Evolutionary conservation across 2,797 vertebrate genomes (phyloP).

Genomic region (Austrolebias charrua): DNA sequence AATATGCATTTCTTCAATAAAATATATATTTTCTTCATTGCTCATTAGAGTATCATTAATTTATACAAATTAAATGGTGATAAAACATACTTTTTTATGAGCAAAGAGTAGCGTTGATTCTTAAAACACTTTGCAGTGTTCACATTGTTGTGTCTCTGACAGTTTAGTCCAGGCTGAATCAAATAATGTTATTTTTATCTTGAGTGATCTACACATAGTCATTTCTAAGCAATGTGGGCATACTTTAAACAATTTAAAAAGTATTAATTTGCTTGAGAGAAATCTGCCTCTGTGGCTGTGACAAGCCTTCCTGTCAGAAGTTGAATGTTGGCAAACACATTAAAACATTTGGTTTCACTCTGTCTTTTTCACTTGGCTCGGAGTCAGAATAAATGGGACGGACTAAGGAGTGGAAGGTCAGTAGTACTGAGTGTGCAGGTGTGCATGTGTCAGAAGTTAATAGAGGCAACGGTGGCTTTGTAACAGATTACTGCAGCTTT

Average conservation of each 20-base stretch:
- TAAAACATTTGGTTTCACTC: slow-evolving; percentile 40
- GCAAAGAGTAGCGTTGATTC: no score
- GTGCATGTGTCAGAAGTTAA: slow-evolving; percentile 78
- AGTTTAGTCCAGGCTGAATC: slow-evolving; percentile 44
- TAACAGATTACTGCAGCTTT: slow-evolving; percentile 81
- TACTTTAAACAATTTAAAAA: neutral
- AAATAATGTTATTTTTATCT: slow-evolving; percentile 23
- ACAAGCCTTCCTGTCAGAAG: slow-evolving; percentile 2
- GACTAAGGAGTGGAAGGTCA: slow-evolving; percentile 65
- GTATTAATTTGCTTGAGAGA: neutral
- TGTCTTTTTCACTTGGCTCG: slow-evolving; percentile 24
- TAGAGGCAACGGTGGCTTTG: slow-evolving; percentile 73
- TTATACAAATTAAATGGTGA: no score
- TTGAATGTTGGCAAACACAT: slow-evolving; percentile 19
- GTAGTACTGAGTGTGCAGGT: slow-evolving; percentile 64
- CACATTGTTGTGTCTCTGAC: slow-evolving; percentile 27
- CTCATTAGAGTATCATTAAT: no score
- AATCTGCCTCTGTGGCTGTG: neutral
- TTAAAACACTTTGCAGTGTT: slow-evolving; percentile 1
- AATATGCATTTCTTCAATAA: no score
- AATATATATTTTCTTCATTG: no score
- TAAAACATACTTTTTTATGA: slow-evolving; percentile 4
- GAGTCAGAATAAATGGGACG: slow-evolving; percentile 37
- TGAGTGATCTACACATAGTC: slow-evolving; percentile 19
- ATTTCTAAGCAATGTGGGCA: neutral